Evolutionary conservation across 2,888 invertebrate species (phyloP), one percentile per base, ranked within the genome.

Genomic region (Calameuta pallipes): DNA sequence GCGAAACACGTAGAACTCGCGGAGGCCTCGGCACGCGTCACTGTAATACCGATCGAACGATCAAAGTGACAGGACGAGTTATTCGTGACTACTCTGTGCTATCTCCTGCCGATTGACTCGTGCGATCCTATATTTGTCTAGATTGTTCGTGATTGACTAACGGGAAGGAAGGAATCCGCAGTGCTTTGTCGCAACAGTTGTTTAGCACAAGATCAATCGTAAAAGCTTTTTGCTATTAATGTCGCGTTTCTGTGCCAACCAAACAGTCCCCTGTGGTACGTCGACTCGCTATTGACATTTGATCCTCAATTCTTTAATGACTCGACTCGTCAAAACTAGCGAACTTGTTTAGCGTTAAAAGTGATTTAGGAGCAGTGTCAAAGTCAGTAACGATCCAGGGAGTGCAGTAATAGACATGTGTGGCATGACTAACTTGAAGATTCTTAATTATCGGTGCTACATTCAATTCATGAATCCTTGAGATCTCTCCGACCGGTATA

Each of bases 201-300:
- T 80, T 81, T 70, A 78, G 81, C 76, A 73, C 78, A 81, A 80
- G 36, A 81, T 80, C 81, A 82, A 81, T 82, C 79, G 75, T 56
- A 56, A 56, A 56, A 79, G 73, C 74, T 78, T 78, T 77, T 78
- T 75, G 76, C 73, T 74, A 80, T 81, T 83, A 81, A 81, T 83
- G 80, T 81, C 77, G 78, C 76, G 56, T 56, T 23, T 56, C 56
- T 56, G 56, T 56, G 56, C 56, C 56, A 56, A 56, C 56, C 56
- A 56, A 56, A 56, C 56, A 56, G 9, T 56, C 23, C 56, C 23
- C 23, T 23, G 56, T 9, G 56, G 23, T 56, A 56, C 23, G 56
- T 56, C 9, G 23, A 56, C 15, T 23, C 23, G 56, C 9, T 56
- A 56, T 56, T 23, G 56, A 9, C 15, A 9, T 23, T 56, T 9